Conservation (phyloP, 2,888 invertebrate species). For the Exocentrus adspersus region DNA sequence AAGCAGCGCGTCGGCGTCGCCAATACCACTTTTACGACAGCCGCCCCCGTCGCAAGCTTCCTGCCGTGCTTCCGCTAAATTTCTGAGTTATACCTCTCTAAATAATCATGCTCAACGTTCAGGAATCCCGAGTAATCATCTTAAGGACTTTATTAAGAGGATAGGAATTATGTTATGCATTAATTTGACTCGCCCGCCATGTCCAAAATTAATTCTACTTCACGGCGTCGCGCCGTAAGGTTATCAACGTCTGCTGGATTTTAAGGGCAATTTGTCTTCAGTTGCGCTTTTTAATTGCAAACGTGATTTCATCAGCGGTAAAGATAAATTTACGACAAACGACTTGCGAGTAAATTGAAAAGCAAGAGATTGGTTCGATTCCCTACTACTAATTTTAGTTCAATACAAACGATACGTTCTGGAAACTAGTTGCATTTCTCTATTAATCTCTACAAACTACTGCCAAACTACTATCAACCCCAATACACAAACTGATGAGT, state of each 20-base stretch:
- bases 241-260: conserved; percentile 34
- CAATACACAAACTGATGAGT: too few relatives aligned
- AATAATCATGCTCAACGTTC: conserved; percentile 22
- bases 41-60: conserved; percentile 13
- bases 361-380: too few relatives aligned
- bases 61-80: conserved; percentile 16
- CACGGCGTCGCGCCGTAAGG: conserved; percentile 23
- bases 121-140: conserved; percentile 36
- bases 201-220: conserved; percentile 31
- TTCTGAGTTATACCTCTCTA: conserved; percentile 18
- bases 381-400: too few relatives aligned
- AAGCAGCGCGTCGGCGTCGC: background rate
- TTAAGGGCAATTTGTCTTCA: conserved; percentile 36
- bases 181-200: conserved; percentile 31
- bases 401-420: too few relatives aligned
- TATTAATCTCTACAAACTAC: too few relatives aligned
- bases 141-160: conserved; percentile 36
- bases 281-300: background rate
- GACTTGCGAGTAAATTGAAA: too few relatives aligned
- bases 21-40: conserved; percentile 20
- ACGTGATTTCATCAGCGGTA: too few relatives aligned
- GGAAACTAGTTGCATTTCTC: too few relatives aligned
- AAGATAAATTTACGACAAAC: too few relatives aligned
- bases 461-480: too few relatives aligned
- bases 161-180: conserved; percentile 30